A percentile compares a stretch with the other conserved stretches of the same genome.
Evolutionary conservation across 2,888 invertebrate species (phyloP).

Genomic region (Adelphocoris suturalis): DNA sequence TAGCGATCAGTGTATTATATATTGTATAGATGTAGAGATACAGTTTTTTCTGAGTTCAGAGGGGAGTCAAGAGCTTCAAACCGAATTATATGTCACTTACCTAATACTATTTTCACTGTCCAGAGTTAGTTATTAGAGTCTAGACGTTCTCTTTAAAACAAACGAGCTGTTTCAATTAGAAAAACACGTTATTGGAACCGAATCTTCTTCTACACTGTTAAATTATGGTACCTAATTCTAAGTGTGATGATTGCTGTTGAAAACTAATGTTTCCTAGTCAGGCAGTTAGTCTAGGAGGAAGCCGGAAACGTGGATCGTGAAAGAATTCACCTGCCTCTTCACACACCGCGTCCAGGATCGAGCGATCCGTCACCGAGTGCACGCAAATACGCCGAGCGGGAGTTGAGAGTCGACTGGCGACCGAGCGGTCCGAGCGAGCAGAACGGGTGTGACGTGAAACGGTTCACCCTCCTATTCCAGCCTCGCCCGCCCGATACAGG

Average conservation of each 20-base stretch:
- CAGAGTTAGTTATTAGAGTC: too few relatives aligned
- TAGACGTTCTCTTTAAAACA: too few relatives aligned
- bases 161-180: too few relatives aligned
- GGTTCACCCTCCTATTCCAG: conserved; percentile 21
- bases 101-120: too few relatives aligned
- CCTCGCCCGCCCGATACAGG: neutral
- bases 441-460: conserved; percentile 15
- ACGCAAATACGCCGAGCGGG: neutral
- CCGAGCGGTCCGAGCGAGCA: neutral
- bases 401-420: conserved; percentile 2
- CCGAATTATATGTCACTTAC: too few relatives aligned
- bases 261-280: neutral
- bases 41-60: too few relatives aligned
- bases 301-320: conserved; percentile 26
- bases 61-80: too few relatives aligned
- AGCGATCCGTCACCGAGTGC: neutral
- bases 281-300: neutral
- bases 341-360: neutral
- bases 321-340: conserved; percentile 29
- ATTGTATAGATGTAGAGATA: too few relatives aligned
- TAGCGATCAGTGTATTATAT: too few relatives aligned
- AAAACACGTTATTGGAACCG: too few relatives aligned
- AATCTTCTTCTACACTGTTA: too few relatives aligned
- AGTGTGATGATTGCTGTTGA: neutral
- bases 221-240: too few relatives aligned